Percentiles rank a stretch among this genome's conserved stretches.
Conservation (phyloP, 2,113 vertebrate genomes). For the Trochalopteron elliotii region DNA sequence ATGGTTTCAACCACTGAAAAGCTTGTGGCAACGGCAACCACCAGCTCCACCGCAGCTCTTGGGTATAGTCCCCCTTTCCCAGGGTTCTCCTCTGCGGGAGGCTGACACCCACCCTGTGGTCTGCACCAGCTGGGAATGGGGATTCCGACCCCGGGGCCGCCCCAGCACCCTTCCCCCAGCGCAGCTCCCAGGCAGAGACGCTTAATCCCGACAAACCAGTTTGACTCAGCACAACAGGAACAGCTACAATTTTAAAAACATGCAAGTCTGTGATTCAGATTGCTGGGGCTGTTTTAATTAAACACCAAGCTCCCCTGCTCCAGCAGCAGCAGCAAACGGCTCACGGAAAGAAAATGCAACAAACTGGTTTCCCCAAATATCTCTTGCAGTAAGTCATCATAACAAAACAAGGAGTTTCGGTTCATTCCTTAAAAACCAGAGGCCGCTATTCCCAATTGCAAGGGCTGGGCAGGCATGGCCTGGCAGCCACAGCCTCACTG, state of each 20-base stretch:
- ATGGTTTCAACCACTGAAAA: background rate
- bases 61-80: background rate
- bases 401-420: constrained; percentile 61
- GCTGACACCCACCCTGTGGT: background rate
- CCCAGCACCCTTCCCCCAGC: constrained; percentile 37
- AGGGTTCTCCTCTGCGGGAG: background rate
- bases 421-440: constrained; percentile 40
- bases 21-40: background rate
- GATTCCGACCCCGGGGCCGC: background rate
- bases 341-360: constrained; percentile 54
- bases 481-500: background rate
- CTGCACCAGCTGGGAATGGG: background rate
- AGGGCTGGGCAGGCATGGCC: background rate
- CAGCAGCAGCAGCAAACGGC: constrained; percentile 46
- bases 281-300: constrained; percentile 78
- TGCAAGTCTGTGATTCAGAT: constrained; percentile 79
- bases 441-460: constrained; percentile 21
- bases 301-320: constrained; percentile 58
- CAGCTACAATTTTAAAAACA: constrained; percentile 80
- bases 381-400: constrained; percentile 46
- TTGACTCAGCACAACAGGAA: constrained; percentile 81
- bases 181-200: constrained; percentile 48
- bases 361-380: constrained; percentile 68
- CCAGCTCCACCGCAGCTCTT: background rate
- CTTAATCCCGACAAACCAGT: constrained; percentile 83